Conservation (phyloP, 2,888 invertebrate species). For the Lacanobia oleracea region DNA sequence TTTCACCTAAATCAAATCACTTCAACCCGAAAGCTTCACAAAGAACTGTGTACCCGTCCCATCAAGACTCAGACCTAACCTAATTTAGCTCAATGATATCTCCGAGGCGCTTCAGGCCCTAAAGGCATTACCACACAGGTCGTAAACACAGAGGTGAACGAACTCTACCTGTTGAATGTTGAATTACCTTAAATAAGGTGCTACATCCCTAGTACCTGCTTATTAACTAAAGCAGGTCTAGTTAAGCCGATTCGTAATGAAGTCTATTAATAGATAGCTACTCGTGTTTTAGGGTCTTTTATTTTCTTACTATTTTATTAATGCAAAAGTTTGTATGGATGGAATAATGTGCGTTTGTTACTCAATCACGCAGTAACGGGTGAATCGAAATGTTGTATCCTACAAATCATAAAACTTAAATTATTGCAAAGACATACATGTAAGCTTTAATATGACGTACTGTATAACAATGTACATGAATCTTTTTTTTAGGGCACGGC, state of each 20-base stretch:
- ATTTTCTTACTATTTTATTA: too few species aligned
- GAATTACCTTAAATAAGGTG: slow-evolving; percentile 20
- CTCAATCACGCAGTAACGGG: too few species aligned
- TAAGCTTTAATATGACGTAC: too few species aligned
- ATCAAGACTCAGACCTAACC: not conserved
- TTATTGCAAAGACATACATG: too few species aligned
- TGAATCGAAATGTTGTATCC: too few species aligned
- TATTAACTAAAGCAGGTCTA: slow-evolving; percentile 26
- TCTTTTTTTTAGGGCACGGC: too few species aligned
- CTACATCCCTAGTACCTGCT: slow-evolving; percentile 4
- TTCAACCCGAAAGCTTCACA: not conserved
- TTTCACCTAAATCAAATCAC: not conserved
- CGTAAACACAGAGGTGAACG: slow-evolving; percentile 38
- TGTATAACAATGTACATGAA: too few species aligned
- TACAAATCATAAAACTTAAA: too few species aligned
- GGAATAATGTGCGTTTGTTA: too few species aligned
- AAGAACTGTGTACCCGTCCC: not conserved
- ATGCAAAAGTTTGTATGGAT: too few species aligned
- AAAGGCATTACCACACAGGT: slow-evolving; percentile 16
- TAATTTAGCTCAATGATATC: slow-evolving; percentile 29
- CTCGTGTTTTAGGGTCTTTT: too few species aligned
- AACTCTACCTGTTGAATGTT: slow-evolving; percentile 56
- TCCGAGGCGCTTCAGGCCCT: slow-evolving; percentile 7
- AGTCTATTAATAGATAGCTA: slow-evolving; percentile 10
- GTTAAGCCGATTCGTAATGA: slow-evolving; percentile 16